These are phyloP conservation scores for Lasioglossum pauxillum DNA, from an alignment of 2,888 invertebrate genomes.

Conservation along the genomic window DNA sequence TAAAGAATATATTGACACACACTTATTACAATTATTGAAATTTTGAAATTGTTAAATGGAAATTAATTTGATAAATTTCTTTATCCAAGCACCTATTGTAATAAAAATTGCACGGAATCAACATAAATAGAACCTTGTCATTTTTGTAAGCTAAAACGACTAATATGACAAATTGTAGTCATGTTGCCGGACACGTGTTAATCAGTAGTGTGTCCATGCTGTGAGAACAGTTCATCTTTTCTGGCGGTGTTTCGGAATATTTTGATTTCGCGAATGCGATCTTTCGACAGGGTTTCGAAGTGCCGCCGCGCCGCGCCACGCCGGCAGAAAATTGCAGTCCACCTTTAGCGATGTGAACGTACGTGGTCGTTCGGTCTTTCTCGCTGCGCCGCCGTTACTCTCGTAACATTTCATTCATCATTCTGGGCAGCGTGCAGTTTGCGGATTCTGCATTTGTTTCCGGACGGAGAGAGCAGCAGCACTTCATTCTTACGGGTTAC, in stretches of 20 bases:
- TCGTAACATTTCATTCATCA: conserved; percentile 65
- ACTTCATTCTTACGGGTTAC: conserved; percentile 62
- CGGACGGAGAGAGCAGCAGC: conserved; percentile 42
- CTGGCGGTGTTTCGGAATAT: neutral
- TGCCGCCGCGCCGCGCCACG: neutral
- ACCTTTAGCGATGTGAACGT: conserved; percentile 33
- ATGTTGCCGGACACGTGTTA: neutral
- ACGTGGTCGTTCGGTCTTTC: conserved; percentile 13
- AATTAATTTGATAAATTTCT: no score
- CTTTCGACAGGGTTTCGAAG: conserved; percentile 11
- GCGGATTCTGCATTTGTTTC: conserved; percentile 66
- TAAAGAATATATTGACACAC: no score
- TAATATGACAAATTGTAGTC: no score
- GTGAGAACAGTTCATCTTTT: neutral
- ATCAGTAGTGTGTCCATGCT: neutral
- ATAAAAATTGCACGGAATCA: no score
- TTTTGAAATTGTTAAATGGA: no score
- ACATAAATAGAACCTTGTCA: no score
- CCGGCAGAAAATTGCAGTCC: conserved; percentile 40
- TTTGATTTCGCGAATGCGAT: neutral
- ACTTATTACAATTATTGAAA: no score
- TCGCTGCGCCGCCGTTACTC: conserved; percentile 5
- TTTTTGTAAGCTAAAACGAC: no score
- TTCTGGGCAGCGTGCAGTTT: conserved; percentile 56
- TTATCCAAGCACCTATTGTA: no score